Conservation (phyloP, 1,140 invertebrate genomes). For the Drosophila pachea region DNA sequence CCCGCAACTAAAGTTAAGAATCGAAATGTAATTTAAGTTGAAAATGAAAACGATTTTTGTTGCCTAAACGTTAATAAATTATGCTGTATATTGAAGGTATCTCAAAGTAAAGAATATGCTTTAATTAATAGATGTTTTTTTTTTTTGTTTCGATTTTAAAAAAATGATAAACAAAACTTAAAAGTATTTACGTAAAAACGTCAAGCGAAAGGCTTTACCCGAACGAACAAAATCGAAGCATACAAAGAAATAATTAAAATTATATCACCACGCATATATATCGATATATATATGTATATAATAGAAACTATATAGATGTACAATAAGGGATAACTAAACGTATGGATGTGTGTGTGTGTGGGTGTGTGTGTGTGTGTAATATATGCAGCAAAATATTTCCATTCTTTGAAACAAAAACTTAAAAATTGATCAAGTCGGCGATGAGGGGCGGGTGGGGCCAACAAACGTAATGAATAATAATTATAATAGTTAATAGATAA, state of each 20-base stretch:
- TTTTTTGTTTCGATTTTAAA: no score
- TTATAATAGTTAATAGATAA: slow-evolving; percentile 12
- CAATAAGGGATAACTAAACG: slow-evolving; percentile 37
- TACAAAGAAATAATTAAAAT: slow-evolving; percentile 69
- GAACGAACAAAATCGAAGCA: slow-evolving; percentile 60
- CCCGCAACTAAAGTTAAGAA: slow-evolving; percentile 55
- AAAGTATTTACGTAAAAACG: slow-evolving; percentile 31
- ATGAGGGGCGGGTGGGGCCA: slow-evolving; percentile 22
- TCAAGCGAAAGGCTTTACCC: slow-evolving; percentile 39
- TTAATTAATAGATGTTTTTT: slow-evolving; percentile 21
- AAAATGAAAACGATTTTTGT: slow-evolving; percentile 23
- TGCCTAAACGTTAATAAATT: slow-evolving; percentile 63
- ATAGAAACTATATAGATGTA: slow-evolving; percentile 25
- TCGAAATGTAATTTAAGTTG: slow-evolving; percentile 50
- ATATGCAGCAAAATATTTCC: slow-evolving; percentile 25
- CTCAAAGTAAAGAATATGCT: slow-evolving; percentile 42
- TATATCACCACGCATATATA: slow-evolving; percentile 73
- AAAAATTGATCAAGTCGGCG: slow-evolving; percentile 58
- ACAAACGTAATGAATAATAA: slow-evolving; percentile 47
- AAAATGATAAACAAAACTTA: slow-evolving; percentile 25
- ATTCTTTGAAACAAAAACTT: slow-evolving; percentile 48
- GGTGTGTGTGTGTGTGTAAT: slow-evolving; percentile 31
- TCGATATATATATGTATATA: slow-evolving; percentile 39
- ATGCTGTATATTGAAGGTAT: slow-evolving; percentile 67
- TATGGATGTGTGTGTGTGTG: slow-evolving; percentile 27